Base-by-base conservation (phyloP, 2,888 invertebrate species). In the Apamea crenata region DNA sequence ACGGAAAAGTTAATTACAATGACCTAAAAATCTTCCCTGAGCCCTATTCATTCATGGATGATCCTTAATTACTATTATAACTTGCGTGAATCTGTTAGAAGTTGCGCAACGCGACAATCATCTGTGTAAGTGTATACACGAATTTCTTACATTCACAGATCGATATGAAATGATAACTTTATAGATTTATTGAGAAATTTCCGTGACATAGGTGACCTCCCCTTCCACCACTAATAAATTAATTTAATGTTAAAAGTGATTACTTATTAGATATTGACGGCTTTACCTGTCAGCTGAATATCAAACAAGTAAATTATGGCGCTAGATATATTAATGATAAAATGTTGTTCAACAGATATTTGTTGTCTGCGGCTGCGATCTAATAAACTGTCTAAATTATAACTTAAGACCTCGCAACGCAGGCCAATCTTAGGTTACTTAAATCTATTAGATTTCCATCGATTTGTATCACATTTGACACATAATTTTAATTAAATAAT, bases 361-460 rank as follows among this genome's bases (percentile, higher is more conserved):
- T 76, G 66, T 83, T 80, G 80, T 87, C 80, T 85, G 79, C 56
- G 77, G 82, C 84, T 81, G 25, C 75, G 78, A 89, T 89, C 83
- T 83, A 82, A 84, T 89, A 88, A 83, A 78, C 81, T 84, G 76
- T 74, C 79, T 83, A 83, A 89, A 89, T 89, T 86, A 84, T 76
- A 87, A 77, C 71, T 61, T 47, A 72, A 83, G 59, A 74, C 72
- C 65, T 81, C 69, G 66, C 44, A 47, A 32, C 32, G 63, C 63
- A 80, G 80, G 74, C 74, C 81, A 82, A 78, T 81, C 77, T 87
- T 69, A 72, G 68, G 71, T 88, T 83, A 85, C 81, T 50, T 76
- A 69, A 77, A 81, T 66, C 44, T 80, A 78, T 77, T 53, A 72
- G 14, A 68, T 74, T 36, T 70, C 66, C 12, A 78, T 53, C 47